Evolutionary conservation across 2,888 invertebrate species (phyloP), one percentile per base, ranked within the genome.

Genomic region (Eurytoma californica): DNA sequence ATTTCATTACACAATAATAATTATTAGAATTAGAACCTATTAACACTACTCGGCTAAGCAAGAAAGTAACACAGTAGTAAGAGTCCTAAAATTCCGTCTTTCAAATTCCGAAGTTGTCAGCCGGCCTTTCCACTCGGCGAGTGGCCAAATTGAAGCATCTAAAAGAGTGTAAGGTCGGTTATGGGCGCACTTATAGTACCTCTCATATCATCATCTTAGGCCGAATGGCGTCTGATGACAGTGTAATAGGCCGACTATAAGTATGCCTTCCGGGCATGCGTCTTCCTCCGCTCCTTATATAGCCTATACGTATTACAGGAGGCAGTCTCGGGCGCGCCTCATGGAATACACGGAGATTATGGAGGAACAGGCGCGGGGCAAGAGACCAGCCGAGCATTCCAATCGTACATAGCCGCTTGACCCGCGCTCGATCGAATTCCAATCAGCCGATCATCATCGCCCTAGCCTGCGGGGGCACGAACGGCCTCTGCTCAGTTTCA

Each of bases 331-430:
- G 18, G 58, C 58, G 58, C 58, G 58, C 58, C 13, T 53, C 16
- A 14, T 5, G 53, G 24, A 53, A 53, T 14, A 51, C 55, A 55
- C 53, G 65, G 65, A 49, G 61, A 73, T 73, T 73, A 73, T 73
- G 65, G 20, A 0, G 55, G 30, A 9, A 12, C 24, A 14, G 39
- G 5, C 3, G 30, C 57, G 13, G 18, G n/a, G 18, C 78, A 80
- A 80, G 63, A 83, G 78, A 82, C 82, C 82, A 84, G 83, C 82
- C 82, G 82, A 83, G 86, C 85, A 87, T 89, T 87, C 85, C 87
- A 84, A 86, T 86, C 83, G 84, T 84, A 86, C 86, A 86, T 86
- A 85, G 85, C 85, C 83, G 85, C 85, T 86, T 87, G 85, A 87
- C 86, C 86, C 82, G 66, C 49, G 65, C 75, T 65, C 85, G 82